phyloP scores from a whole-genome alignment of 2,113 vertebrate genomes.

The Proterorhinus semilunaris region DNA sequence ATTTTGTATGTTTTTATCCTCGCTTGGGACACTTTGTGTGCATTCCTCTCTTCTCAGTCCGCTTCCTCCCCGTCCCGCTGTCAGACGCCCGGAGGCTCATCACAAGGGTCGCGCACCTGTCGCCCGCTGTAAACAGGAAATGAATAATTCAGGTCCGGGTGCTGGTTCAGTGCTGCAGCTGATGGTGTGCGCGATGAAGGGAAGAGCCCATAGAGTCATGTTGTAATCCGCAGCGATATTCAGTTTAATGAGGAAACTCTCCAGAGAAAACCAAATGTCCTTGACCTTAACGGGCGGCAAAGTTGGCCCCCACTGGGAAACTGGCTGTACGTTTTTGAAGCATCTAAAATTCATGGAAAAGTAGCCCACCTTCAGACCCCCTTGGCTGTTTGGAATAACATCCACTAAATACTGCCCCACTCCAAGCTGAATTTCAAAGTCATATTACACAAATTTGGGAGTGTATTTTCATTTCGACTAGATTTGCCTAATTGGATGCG shows the following conservation, averaged over 20 bases:
- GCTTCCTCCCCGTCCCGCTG: conserved; percentile 24
- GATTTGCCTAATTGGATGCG: too few relatives aligned
- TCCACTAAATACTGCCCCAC: too few relatives aligned
- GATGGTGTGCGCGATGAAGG: conserved; percentile 55
- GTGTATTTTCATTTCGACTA: too few relatives aligned
- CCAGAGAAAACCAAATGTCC: conserved; percentile 41
- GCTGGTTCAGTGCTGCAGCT: conserved; percentile 61
- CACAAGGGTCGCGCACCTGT: conserved; percentile 70
- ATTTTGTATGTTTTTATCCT: too few relatives aligned
- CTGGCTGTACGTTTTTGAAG: conserved; percentile 32
- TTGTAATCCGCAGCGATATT: conserved; percentile 55
- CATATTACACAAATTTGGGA: too few relatives aligned
- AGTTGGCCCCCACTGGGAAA: conserved; percentile 45
- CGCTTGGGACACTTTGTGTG: too few relatives aligned
- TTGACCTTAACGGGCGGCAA: conserved; percentile 55
- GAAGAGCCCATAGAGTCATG: conserved; percentile 48
- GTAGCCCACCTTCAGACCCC: not conserved
- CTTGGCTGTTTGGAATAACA: not conserved
- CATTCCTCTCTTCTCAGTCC: not conserved
- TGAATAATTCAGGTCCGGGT: conserved; percentile 67
- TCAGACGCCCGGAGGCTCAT: conserved; percentile 55
- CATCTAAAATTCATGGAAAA: not conserved
- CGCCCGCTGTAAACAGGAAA: conserved; percentile 70
- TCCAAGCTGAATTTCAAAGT: too few relatives aligned
- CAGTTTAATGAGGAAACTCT: conserved; percentile 62